Percentiles rank a stretch among this genome's conserved stretches.
These are phyloP conservation scores for Microctonus aethiopoides DNA, from an alignment of 2,888 invertebrate species.

Conservation along the genomic window DNA sequence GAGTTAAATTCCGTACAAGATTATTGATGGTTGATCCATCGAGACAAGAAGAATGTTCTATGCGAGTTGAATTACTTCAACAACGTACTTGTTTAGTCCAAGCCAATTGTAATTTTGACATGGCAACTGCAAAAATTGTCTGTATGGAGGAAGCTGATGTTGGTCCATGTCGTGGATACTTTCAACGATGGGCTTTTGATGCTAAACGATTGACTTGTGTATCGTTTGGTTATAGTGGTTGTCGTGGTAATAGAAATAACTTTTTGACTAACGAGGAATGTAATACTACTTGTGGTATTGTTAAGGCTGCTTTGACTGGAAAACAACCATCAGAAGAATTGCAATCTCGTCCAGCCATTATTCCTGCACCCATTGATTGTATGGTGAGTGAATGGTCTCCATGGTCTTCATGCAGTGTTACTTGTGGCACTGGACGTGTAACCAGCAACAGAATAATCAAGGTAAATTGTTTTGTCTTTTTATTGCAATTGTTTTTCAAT, in stretches of 20 bases:
- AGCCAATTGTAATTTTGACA: conserved; percentile 78
- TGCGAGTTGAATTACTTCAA: conserved; percentile 79
- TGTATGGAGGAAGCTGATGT: conserved; percentile 82
- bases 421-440: conserved; percentile 81
- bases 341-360: background rate
- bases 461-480: conserved; percentile 65
- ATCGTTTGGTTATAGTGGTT: conserved; percentile 89
- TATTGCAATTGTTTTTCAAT: too few relatives aligned
- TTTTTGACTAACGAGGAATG: conserved; percentile 87
- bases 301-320: conserved; percentile 59
- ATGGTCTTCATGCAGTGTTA: conserved; percentile 85
- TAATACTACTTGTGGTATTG: conserved; percentile 74
- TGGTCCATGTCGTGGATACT: conserved; percentile 90
- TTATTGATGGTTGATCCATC: conserved; percentile 76
- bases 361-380: conserved; percentile 73
- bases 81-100: conserved; percentile 77
- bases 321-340: conserved; percentile 39
- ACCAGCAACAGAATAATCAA: conserved; percentile 74
- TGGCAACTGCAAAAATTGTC: conserved; percentile 84
- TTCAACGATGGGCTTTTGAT: conserved; percentile 90
- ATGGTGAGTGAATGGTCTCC: conserved; percentile 83
- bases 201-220: conserved; percentile 80
- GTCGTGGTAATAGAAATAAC: conserved; percentile 91
- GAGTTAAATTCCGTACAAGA: conserved; percentile 79
- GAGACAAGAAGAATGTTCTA: conserved; percentile 74